These are phyloP conservation scores for Rhinolophus ferrumequinum DNA, from an alignment of 2,113 vertebrate species.

Conservation along the genomic window DNA sequence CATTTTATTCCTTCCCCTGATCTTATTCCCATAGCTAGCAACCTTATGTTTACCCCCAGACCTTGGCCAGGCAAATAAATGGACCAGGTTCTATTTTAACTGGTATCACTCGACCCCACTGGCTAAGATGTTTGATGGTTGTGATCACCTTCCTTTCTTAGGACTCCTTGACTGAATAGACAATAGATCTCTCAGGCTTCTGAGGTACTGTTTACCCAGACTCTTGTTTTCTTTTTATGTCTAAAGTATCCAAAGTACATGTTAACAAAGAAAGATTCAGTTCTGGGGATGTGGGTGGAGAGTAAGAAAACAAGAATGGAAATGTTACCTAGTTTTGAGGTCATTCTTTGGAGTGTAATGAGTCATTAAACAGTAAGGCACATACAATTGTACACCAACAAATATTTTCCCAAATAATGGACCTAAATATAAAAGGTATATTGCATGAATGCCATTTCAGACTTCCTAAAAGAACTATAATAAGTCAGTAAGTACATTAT, in stretches of 20 bases:
- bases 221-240: neutral
- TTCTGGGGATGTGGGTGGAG: neutral
- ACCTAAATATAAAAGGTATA: neutral
- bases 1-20: neutral
- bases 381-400: neutral
- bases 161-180: neutral
- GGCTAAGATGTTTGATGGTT: neutral
- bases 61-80: neutral
- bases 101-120: neutral
- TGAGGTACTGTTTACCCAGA: neutral
- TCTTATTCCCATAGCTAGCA: neutral
- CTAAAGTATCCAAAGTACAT: neutral
- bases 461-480: neutral
- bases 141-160: neutral
- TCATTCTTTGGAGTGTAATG: neutral
- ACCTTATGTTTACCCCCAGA: neutral
- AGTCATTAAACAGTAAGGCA: neutral
- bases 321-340: neutral
- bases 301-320: neutral
- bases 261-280: neutral
- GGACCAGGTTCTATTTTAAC: neutral
- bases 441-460: neutral
- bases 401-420: neutral
- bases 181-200: neutral
- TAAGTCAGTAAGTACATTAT: neutral